These are phyloP conservation scores for Proctacanthus coquilletti DNA, from an alignment of 1,140 invertebrate species.

Conservation along the genomic window DNA sequence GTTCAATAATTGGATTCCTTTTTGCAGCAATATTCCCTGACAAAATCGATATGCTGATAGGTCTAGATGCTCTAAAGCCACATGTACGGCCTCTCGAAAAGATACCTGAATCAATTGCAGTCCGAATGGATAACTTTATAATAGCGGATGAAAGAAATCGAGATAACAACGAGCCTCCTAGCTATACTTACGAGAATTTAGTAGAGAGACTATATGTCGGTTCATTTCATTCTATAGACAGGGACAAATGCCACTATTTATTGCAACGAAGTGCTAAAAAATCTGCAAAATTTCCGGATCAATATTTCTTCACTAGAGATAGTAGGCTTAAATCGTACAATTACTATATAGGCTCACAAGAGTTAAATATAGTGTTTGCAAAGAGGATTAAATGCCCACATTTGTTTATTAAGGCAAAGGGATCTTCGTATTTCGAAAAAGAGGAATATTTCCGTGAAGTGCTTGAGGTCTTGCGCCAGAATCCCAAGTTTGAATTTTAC, in stretches of 20 bases:
- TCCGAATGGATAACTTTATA: constrained; percentile 32
- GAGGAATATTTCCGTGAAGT: constrained; percentile 37
- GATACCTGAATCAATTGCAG: constrained; percentile 14
- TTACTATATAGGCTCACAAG: constrained; percentile 32
- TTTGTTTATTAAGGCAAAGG: constrained; percentile 40
- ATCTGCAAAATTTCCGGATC: constrained; percentile 36
- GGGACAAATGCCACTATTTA: constrained; percentile 37
- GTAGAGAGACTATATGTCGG: constrained; percentile 35
- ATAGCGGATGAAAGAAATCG: constrained; percentile 29
- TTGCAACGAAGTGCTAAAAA: constrained; percentile 37
- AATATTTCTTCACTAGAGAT: constrained; percentile 45
- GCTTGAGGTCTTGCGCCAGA: constrained; percentile 35
- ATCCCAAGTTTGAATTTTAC: constrained; percentile 40
- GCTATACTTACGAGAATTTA: constrained; percentile 42
- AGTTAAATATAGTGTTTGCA: constrained; percentile 34
- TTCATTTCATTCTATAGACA: constrained; percentile 33
- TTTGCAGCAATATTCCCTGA: constrained; percentile 42
- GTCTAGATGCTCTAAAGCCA: constrained; percentile 43
- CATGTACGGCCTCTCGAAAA: constrained; percentile 21
- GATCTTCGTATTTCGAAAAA: constrained; percentile 37
- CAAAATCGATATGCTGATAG: constrained; percentile 41
- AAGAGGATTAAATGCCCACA: constrained; percentile 37
- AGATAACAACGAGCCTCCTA: constrained; percentile 34
- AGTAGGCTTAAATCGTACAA: constrained; percentile 34
- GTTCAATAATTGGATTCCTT: constrained; percentile 38